Evolutionary conservation across 2,797 vertebrate genomes (phyloP).

Genomic region (Serranus cabrilla): DNA sequence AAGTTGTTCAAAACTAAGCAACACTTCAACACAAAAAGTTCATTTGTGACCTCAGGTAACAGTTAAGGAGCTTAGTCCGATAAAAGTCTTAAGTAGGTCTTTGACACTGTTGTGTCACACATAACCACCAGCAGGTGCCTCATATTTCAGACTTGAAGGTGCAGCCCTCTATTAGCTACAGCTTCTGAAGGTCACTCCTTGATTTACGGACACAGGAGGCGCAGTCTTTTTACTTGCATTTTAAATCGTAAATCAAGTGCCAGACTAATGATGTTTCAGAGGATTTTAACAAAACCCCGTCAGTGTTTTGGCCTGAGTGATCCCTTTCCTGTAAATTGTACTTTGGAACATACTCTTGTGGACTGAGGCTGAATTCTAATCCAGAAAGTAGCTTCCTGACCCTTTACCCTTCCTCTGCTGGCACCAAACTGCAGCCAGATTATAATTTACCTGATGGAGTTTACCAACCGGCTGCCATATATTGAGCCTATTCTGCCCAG

Average conservation of each 20-base stretch:
- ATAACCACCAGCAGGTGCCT: neutral
- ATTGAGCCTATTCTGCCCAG: neutral
- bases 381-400: conserved; percentile 48
- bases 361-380: conserved; percentile 50
- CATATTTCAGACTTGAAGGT: conserved; percentile 13
- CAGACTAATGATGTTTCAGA: conserved; percentile 14
- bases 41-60: neutral
- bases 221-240: conserved; percentile 19
- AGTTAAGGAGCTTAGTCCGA: neutral
- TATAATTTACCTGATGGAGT: conserved; percentile 32
- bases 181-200: conserved; percentile 41
- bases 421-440: conserved; percentile 40
- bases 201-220: conserved; percentile 10
- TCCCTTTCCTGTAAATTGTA: conserved; percentile 29
- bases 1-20: neutral
- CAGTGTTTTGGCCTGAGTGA: conserved; percentile 36
- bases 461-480: conserved; percentile 21
- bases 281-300: conserved; percentile 2
- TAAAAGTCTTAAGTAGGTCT: neutral
- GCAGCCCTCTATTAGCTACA: neutral
- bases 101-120: neutral
- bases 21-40: neutral
- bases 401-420: conserved; percentile 53
- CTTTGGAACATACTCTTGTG: conserved; percentile 28
- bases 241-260: conserved; percentile 31